A percentile compares a stretch with the other conserved stretches of the same genome.
Conservation (phyloP, 1,140 invertebrate genomes). For the Caenorhabditis brenneri region DNA sequence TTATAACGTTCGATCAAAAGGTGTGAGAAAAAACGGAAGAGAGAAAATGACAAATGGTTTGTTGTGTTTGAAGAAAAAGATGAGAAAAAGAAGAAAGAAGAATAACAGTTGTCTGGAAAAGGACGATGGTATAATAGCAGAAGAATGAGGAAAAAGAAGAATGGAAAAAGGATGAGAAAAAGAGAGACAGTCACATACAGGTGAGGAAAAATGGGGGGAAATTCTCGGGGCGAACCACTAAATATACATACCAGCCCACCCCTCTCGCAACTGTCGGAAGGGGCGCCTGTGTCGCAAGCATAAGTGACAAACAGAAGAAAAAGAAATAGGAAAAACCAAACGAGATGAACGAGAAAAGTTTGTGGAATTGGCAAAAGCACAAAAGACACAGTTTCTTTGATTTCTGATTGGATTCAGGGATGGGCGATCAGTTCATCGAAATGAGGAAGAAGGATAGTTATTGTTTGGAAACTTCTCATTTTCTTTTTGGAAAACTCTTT, state of each 20-base stretch:
- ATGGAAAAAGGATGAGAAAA: not conserved
- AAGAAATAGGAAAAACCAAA: slow-evolving; percentile 1
- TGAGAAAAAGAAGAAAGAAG: not conserved
- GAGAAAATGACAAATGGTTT: slow-evolving; percentile 6
- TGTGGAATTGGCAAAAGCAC: not conserved
- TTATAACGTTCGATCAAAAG: not conserved
- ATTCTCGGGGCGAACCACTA: slow-evolving; percentile 20
- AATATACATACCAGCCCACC: slow-evolving; percentile 30
- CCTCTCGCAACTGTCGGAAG: slow-evolving; percentile 6
- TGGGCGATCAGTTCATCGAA: too few relatives aligned
- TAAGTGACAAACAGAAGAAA: slow-evolving; percentile 1
- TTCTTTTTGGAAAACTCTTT: too few relatives aligned
- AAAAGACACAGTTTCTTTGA: not conserved
- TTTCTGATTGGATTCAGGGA: too few relatives aligned
- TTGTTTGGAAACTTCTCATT: too few relatives aligned
- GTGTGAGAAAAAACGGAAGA: not conserved
- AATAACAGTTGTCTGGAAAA: slow-evolving; percentile 31
- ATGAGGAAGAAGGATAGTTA: too few relatives aligned
- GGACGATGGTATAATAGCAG: not conserved
- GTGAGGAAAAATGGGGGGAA: slow-evolving; percentile 14
- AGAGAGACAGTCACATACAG: not conserved
- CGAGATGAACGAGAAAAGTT: slow-evolving; percentile 9
- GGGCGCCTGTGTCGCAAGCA: not conserved
- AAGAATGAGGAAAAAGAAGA: not conserved
- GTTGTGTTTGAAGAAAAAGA: not conserved